Conservation (phyloP, 2,797 vertebrate species). For the Botia almorhae region DNA sequence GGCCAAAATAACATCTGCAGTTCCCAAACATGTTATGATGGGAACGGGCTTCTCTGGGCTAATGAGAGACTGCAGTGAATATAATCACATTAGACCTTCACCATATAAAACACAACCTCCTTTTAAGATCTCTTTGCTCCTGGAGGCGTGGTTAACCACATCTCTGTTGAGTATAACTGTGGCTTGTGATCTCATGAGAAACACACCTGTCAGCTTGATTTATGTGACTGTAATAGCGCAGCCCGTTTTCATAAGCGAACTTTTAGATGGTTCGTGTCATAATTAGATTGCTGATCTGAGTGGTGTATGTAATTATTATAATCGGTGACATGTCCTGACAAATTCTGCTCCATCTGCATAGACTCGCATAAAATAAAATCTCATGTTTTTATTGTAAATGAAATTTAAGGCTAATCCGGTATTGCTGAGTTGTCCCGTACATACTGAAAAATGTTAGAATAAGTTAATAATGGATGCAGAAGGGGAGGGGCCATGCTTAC, state of each 20-base stretch:
- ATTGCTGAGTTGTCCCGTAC: constrained; percentile 60
- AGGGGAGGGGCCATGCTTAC: constrained; percentile 65
- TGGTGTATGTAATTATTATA: constrained; percentile 40
- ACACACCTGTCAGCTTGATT: constrained; percentile 25
- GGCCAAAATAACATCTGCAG: background rate
- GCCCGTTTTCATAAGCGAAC: background rate
- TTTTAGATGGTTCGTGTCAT: background rate
- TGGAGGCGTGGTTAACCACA: constrained; percentile 11
- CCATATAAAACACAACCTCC: constrained; percentile 1
- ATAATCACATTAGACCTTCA: constrained; percentile 16
- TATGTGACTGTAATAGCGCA: constrained; percentile 12
- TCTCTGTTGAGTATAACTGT: background rate
- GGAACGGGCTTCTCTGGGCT: background rate
- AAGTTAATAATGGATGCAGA: background rate
- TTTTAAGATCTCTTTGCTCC: constrained; percentile 13
- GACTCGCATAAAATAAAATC: background rate
- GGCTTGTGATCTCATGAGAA: constrained; percentile 26
- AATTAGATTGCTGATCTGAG: background rate
- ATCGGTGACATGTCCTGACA: constrained; percentile 25
- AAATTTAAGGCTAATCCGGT: constrained; percentile 64
- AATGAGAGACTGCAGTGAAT: constrained; percentile 17
- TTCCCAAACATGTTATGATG: background rate
- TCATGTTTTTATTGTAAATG: constrained; percentile 9
- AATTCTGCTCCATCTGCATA: constrained; percentile 29
- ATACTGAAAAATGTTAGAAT: too few relatives aligned